Evolutionary conservation across 2,113 vertebrate genomes (phyloP), one percentile per base, ranked within the genome.

Genomic region (Serinus canaria): DNA sequence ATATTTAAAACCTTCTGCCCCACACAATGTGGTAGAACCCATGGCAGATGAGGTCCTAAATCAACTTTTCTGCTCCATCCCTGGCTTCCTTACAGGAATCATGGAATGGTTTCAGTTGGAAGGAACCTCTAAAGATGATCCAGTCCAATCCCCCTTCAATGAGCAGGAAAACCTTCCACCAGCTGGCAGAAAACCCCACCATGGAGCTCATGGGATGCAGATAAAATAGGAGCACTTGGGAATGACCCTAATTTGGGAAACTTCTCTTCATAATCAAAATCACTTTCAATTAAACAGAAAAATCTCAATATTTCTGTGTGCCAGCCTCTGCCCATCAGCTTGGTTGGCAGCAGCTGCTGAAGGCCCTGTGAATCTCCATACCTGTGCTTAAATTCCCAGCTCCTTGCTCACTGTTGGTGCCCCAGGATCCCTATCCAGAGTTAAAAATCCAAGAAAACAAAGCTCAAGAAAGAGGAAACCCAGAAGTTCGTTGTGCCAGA

Each of bases 401-500:
- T 37, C 37, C 37, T 44, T 58, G 44, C 53, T 85, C 58, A 14
- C 47, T 74, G 7, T 6, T 69, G 75, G 12, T 80, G 30, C 43
- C 90, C 74, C 63, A 86, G 52, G 24, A 62, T 92, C 47, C 83
- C 39, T 4, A 12, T 7, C 27, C 67, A 80, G 83, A 97, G 83
- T 59, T 86, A 63, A 89, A 96, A 90, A 83, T 59, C 55, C 80
- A 39, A 81, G 75, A 55, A 94, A 94, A 77, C 35, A 77, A 83
- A 0, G 1, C 79, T 92, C 27, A 47, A 62, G 79, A 74, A 95
- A 81, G 60, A 89, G 83, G 92, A 90, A 94, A 77, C 60, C 1
- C 5, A 81, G 86, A 39, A 90, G 55, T 74, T 93, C 84, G 81
- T 92, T 89, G 91, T 92, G 96, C 90, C 94, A 96, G 92, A 94